A percentile compares a stretch with the other conserved stretches of the same genome.
These are phyloP conservation scores for Dipodomys spectabilis DNA, from an alignment of 2,113 vertebrate species.

Conservation along the genomic window DNA sequence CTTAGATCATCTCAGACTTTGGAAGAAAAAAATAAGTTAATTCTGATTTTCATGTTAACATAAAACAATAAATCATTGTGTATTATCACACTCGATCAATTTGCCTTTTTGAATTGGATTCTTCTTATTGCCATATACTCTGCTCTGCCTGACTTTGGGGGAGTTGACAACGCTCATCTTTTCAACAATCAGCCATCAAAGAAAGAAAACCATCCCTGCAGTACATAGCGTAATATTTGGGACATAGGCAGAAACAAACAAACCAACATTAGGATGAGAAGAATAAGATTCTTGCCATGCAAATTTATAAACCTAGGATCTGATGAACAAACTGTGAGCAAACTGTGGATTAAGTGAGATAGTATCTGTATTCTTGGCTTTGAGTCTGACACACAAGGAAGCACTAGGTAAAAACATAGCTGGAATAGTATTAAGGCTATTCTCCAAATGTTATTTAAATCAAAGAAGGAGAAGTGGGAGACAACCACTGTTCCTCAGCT, in stretches of 20 bases:
- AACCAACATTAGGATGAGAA: slow-evolving; percentile 9
- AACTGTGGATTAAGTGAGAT: slow-evolving; percentile 6
- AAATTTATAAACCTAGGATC: not conserved
- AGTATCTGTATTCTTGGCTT: not conserved
- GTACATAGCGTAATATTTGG: not conserved
- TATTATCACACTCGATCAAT: not conserved
- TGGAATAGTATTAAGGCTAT: not conserved
- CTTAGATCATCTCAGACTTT: not conserved
- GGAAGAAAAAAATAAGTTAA: slow-evolving; percentile 26
- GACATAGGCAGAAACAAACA: not conserved
- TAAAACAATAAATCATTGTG: not conserved
- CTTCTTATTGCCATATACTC: not conserved
- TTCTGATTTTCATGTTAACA: not conserved
- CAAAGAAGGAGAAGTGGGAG: not conserved
- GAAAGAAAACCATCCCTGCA: not conserved
- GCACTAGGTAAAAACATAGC: not conserved
- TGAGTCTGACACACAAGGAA: not conserved
- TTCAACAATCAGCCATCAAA: not conserved
- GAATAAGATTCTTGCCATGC: not conserved
- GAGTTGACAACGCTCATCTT: not conserved
- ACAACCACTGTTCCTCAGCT: not conserved
- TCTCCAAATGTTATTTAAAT: not conserved
- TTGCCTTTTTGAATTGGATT: not conserved
- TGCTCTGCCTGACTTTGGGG: not conserved
- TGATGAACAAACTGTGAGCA: not conserved